Base-by-base conservation (phyloP, 2,888 invertebrate genomes). In the Ennomos fuscantarius region DNA sequence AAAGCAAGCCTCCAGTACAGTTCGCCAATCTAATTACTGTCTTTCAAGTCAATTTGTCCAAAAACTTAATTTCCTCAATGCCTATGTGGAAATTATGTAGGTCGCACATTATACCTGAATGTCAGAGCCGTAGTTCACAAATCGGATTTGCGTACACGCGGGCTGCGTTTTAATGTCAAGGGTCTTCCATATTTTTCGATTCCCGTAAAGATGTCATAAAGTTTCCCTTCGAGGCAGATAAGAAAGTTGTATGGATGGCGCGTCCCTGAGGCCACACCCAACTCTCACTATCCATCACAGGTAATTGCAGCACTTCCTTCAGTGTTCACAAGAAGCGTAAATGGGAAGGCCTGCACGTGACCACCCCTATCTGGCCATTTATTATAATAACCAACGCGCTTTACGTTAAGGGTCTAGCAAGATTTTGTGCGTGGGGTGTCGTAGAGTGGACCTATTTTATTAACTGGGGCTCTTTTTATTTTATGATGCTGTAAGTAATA, bases 151-250 rank as follows among this genome's bases (percentile, higher is more conserved):
- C 70, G 71, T 68, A 70, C 58, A 76, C 81, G 81, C 74, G 80
- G 71, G 69, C 68, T 52, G 79, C 72, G 72, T 81, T 81, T 74
- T 82, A 84, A 81, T 82, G 79, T 78, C 76, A 79, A 79, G 81
- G 81, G 80, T 78, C 82, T 78, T 78, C 82, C 84, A 86, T 86
- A 87, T 87, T 85, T 86, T 87, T 85, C 81, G 84, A 81, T 83
- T 84, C 80, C 73, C 83, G 81, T 86, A 85, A 87, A 86, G 84
- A 86, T 86, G 86, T 87, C 87, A 86, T 85, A 86, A 87, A 85
- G 83, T 86, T 87, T 79, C 81, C 78, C 80, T 83, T 81, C 77
- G 78, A 85, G 81, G 82, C 75, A 87, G 85, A 87, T 86, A 87
- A 87, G 87, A 82, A 86, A 87, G 86, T 87, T 86, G 84, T 85